Evolutionary conservation across 1,140 invertebrate species (phyloP).

Genomic region (Drosophila pachea): DNA sequence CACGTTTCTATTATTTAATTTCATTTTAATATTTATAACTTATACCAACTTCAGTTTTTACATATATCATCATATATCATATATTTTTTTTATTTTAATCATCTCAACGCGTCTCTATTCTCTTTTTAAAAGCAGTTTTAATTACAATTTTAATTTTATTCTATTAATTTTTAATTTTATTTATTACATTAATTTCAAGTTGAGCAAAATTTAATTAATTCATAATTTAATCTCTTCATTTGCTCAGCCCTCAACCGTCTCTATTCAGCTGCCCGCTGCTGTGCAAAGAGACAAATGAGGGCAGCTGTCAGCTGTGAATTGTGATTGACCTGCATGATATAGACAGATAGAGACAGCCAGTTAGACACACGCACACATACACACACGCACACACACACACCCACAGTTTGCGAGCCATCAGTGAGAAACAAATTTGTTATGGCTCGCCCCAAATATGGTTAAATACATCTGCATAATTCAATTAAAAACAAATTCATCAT

Average conservation of each 20-base stretch:
- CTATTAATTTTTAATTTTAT: background rate
- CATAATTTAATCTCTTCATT: too few species aligned
- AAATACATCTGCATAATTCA: conserved; percentile 32
- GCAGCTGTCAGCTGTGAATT: conserved; percentile 24
- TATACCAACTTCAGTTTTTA: too few species aligned
- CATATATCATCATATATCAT: too few species aligned
- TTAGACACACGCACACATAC: background rate
- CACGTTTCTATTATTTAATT: background rate
- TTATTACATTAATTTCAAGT: background rate
- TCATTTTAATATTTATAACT: too few species aligned
- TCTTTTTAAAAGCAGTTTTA: too few species aligned
- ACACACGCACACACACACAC: background rate
- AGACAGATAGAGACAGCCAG: background rate
- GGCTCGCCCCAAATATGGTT: conserved; percentile 26
- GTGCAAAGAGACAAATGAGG: conserved; percentile 14
- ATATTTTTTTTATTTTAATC: too few species aligned
- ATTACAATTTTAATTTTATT: background rate
- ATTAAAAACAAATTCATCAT: conserved; percentile 55
- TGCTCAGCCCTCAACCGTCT: background rate
- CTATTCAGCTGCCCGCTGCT: background rate
- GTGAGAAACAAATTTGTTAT: conserved; percentile 28
- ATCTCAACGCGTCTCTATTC: too few species aligned
- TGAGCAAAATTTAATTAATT: too few species aligned
- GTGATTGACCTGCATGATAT: conserved; percentile 30
- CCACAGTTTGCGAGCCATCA: conserved; percentile 6